Percentiles rank a stretch among this genome's conserved stretches.
Conservation (phyloP, 2,888 invertebrate genomes). For the Noctuana brunneofusca region DNA sequence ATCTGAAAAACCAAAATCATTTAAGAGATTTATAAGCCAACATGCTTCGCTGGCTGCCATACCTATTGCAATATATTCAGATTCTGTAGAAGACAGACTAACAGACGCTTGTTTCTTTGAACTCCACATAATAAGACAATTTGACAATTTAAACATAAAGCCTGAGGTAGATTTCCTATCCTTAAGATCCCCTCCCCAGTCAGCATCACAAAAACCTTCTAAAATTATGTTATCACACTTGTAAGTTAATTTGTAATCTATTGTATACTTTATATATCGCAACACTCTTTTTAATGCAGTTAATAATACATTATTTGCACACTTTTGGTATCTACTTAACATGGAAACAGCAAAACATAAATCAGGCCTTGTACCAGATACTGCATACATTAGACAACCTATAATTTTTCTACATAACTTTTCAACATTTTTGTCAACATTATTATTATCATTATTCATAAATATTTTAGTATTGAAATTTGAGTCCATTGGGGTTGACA, state of each 20-base stretch:
- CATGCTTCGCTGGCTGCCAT: slow-evolving; percentile 36
- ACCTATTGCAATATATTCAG: slow-evolving; percentile 36
- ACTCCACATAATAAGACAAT: slow-evolving; percentile 46
- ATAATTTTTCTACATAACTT: slow-evolving; percentile 10
- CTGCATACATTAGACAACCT: slow-evolving; percentile 16
- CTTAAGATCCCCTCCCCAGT: slow-evolving; percentile 33
- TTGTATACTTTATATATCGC: slow-evolving; percentile 28
- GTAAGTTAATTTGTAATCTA: slow-evolving; percentile 33
- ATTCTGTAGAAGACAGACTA: slow-evolving; percentile 33
- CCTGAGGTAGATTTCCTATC: slow-evolving; percentile 39
- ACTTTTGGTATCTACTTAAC: slow-evolving; percentile 36
- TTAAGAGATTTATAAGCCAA: slow-evolving; percentile 36
- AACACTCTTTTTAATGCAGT: slow-evolving; percentile 35
- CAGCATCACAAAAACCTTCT: slow-evolving; percentile 31
- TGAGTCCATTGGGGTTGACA: slow-evolving; percentile 11
- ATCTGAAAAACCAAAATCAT: slow-evolving; percentile 30
- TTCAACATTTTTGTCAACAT: slow-evolving; percentile 1
- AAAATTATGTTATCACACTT: slow-evolving; percentile 20
- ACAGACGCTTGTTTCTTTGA: slow-evolving; percentile 36
- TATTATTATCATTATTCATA: not conserved
- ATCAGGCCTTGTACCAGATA: slow-evolving; percentile 12
- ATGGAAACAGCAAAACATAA: slow-evolving; percentile 19
- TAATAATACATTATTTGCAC: slow-evolving; percentile 34
- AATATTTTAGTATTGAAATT: slow-evolving; percentile 3
- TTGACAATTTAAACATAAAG: slow-evolving; percentile 41